Base-by-base conservation (phyloP, 1,140 invertebrate species). In the Drosophila chauvacae region DNA sequence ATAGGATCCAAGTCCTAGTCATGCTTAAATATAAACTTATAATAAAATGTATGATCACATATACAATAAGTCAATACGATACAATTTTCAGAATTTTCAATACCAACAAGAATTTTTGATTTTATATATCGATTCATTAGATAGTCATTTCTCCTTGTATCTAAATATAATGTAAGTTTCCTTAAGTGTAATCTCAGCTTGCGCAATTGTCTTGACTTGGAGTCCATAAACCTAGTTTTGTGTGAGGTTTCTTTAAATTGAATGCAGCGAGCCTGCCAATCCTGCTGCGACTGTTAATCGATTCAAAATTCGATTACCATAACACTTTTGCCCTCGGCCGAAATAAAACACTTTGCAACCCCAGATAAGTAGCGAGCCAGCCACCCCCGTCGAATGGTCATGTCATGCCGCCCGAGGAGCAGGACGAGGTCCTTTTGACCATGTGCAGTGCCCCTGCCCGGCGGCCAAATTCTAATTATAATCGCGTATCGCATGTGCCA, bases 391-490 rank as follows among this genome's bases (percentile, higher is more conserved):
- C 44, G 51, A 72, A 60, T 73, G 70, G 70, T 73, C 70, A 73
- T 73, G 70, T 72, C 70, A 72, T 73, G 70, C 53, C 66, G 35
- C 39, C 30, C 66, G 45, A 51, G 48, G 45, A 14, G 45, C 7
- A 23, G 44, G 16, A n/a, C 10, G 16, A 72, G 66, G 18, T 61
- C 65, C 59, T 50, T 57, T 47, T 65, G 76, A 51, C 59, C 68
- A 50, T 61, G 69, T 72, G 44, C 48, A 56, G 58, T 58, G 44
- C 80, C 84, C 85, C 80, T 58, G 47, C 73, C 84, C 77, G 77
- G 80, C 69, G 56, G 85, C 84, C 65, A 81, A 84, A 88, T 81
- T 90, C 85, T 84, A 88, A 88, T 88, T 88, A 88, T 88, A 88
- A 88, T 88, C 84, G 84, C 84, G 81, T 78, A 88, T 88, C 69